These are phyloP conservation scores for Belgica antarctica DNA, from an alignment of 2,888 invertebrate genomes.

Conservation along the genomic window DNA sequence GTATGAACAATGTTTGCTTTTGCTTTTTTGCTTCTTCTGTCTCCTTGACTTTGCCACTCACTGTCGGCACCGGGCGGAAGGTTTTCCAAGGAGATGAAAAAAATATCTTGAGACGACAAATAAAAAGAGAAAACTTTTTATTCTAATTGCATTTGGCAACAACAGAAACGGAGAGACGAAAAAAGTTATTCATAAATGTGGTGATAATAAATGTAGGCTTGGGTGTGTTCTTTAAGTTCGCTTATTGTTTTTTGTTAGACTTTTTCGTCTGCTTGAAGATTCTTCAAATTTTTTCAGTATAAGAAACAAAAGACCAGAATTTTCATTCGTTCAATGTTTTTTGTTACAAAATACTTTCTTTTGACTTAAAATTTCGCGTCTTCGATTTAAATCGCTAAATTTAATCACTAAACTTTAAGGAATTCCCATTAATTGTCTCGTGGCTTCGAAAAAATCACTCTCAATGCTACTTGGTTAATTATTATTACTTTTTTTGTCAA, in stretches of 20 bases:
- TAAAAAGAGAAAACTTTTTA: slow-evolving; percentile 6
- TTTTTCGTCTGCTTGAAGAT: slow-evolving; percentile 18
- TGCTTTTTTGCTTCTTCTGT: not conserved
- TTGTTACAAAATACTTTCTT: too few relatives aligned
- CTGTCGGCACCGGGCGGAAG: too few relatives aligned
- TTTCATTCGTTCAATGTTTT: not conserved
- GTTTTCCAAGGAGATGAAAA: not conserved
- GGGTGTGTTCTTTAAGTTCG: slow-evolving; percentile 38
- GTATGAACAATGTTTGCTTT: slow-evolving; percentile 40
- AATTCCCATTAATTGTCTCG: slow-evolving; percentile 44
- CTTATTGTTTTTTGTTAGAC: slow-evolving; percentile 30
- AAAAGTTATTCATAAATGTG: slow-evolving; percentile 18
- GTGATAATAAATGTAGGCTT: slow-evolving; percentile 24
- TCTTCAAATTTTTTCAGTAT: not conserved
- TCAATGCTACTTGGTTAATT: slow-evolving; percentile 31
- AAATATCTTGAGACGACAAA: not conserved
- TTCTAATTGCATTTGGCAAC: slow-evolving; percentile 44
- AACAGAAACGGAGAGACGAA: slow-evolving; percentile 40
- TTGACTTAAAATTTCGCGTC: slow-evolving; percentile 27
- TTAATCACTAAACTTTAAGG: slow-evolving; percentile 24
- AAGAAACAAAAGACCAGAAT: slow-evolving; percentile 6
- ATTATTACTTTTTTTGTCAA: slow-evolving; percentile 26
- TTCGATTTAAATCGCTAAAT: slow-evolving; percentile 36
- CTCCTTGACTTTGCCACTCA: slow-evolving; percentile 1
- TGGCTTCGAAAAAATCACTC: slow-evolving; percentile 43